Evolutionary conservation across 1,140 invertebrate species (phyloP), one percentile per base, ranked within the genome.

Genomic region (Papilio helenus): DNA sequence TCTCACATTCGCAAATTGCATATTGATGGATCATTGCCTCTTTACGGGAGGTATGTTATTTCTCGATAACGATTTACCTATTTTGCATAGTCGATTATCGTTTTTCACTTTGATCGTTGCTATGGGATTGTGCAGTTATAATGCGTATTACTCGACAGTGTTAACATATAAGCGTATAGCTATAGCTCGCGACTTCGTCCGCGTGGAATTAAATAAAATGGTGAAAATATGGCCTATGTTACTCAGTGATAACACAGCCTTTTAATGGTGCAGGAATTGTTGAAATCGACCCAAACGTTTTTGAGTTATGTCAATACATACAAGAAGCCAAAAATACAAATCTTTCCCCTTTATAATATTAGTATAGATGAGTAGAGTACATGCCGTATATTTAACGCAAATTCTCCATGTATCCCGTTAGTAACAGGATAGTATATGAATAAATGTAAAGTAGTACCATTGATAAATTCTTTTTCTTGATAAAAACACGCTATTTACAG

Each of bases 1-100:
- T 71, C 34, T 83, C 79, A 82, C 84, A 85, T 81, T 42, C 55
- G 73, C 73, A 71, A 79, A 82, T 77, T 79, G 79, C 71, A 34
- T 68, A 79, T 72, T 79, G 76, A 77, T 77, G 55, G 76, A 77
- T 77, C 55, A 61, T 44, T 29, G 55, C 58, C 61, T 65, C 73
- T 34, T 77, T 61, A 39, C 39, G n/a, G 26, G 72, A 74, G 72
- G 58, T 51, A 80, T 80, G 72, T 44, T 34, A 76, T 80, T 80
- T 80, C 72, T 76, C 58, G 61, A 39, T 29, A 74, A 74, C 76
- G 51, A 77, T 77, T 77, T 77, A 34, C 76, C 55, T 65, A 65
- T 77, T 77, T 77, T 77, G 76, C 76, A 77, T 77, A 77, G 51
- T 65, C 42, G 20, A 39, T 44, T n/a, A 72, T 72, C n/a, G 71